These are phyloP conservation scores for Amphimedon queenslandica DNA, from an alignment of 37 sponge, comb jelly and placozoan genomes.

Conservation along the genomic window DNA sequence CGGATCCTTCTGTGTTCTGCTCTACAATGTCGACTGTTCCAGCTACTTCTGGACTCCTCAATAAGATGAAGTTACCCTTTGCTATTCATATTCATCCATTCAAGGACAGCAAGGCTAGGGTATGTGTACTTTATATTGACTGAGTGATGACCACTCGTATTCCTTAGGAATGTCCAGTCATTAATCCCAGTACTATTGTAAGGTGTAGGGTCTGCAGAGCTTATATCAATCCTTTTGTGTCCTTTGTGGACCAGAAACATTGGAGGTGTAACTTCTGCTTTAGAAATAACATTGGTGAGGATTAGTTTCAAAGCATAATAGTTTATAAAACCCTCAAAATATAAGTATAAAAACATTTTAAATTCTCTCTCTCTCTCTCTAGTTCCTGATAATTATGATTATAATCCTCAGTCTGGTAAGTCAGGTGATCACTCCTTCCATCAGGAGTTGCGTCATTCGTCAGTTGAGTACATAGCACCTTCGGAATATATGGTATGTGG, in stretches of 20 bases:
- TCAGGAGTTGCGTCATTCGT: slow-evolving; percentile 57
- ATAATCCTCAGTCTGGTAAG: slow-evolving; percentile 44
- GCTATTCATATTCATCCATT: slow-evolving; percentile 93
- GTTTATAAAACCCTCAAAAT: neutral
- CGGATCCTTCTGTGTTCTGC: slow-evolving; percentile 77
- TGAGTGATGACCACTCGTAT: neutral
- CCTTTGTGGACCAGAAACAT: slow-evolving; percentile 74
- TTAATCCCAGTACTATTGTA: slow-evolving; percentile 62
- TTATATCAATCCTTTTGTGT: slow-evolving; percentile 94
- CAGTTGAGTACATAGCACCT: slow-evolving; percentile 94
- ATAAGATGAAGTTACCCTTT: slow-evolving; percentile 85
- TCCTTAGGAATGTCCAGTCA: slow-evolving; percentile 62
- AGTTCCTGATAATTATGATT: slow-evolving; percentile 78
- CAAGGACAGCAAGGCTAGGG: slow-evolving; percentile 57
- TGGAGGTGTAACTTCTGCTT: slow-evolving; percentile 98
- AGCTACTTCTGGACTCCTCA: slow-evolving; percentile 65
- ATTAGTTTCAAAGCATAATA: neutral
- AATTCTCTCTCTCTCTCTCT: neutral
- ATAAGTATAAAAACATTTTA: neutral
- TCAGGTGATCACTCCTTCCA: slow-evolving; percentile 40
- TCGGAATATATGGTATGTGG: slow-evolving; percentile 86
- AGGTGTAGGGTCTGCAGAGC: slow-evolving; percentile 90
- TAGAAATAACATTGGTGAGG: slow-evolving; percentile 74
- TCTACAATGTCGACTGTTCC: slow-evolving; percentile 87
- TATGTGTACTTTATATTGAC: too few relatives aligned